A percentile compares a stretch with the other conserved stretches of the same genome.
These are phyloP conservation scores for Stigmatopora argus DNA, from an alignment of 2,113 vertebrate species.

Conservation along the genomic window DNA sequence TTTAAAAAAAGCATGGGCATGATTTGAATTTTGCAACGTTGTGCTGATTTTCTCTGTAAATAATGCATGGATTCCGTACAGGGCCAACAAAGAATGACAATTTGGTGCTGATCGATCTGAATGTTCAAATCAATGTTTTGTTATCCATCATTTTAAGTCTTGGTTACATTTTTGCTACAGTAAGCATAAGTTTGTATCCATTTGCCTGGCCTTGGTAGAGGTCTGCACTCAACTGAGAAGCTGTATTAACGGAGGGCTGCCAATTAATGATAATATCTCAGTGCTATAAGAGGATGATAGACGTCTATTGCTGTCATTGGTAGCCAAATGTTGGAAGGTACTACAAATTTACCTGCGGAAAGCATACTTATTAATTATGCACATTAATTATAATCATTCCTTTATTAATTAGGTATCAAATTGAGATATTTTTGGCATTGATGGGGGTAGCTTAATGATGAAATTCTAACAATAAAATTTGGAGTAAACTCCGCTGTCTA, in stretches of 20 bases:
- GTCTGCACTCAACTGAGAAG: too few species aligned
- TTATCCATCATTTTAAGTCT: background rate
- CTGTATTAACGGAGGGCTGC: too few species aligned
- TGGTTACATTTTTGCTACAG: background rate
- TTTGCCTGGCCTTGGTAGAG: background rate
- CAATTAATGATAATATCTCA: too few species aligned
- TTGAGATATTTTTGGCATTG: background rate
- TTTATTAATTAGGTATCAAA: background rate
- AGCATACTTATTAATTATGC: background rate
- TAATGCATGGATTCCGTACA: background rate
- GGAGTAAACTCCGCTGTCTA: background rate
- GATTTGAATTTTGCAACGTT: background rate
- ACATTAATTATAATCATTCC: background rate
- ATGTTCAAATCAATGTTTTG: background rate
- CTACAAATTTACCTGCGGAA: background rate
- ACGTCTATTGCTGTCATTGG: too few species aligned
- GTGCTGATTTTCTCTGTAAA: background rate
- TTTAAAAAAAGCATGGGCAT: background rate
- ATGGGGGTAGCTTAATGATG: background rate
- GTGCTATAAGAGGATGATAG: too few species aligned
- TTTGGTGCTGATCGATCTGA: background rate
- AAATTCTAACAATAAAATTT: background rate
- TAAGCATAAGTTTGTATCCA: background rate
- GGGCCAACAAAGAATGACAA: background rate
- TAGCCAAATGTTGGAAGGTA: background rate